These are phyloP conservation scores for Acanthiza pusilla DNA, from an alignment of 2,797 vertebrate species.

Conservation along the genomic window DNA sequence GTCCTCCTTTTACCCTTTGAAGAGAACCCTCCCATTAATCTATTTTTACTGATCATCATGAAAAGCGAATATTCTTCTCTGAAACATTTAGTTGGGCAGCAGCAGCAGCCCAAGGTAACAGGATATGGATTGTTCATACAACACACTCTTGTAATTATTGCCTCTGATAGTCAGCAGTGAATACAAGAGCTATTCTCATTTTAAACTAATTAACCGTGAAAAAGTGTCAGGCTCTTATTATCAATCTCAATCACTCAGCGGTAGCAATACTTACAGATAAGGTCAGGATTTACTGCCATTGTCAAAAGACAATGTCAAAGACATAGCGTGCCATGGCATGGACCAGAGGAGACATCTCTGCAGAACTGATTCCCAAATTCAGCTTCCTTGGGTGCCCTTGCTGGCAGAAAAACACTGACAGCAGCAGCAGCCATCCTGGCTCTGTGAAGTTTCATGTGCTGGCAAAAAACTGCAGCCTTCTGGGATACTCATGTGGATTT, in stretches of 20 bases:
- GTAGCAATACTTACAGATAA: neutral
- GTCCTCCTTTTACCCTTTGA: neutral
- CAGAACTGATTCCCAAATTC: neutral
- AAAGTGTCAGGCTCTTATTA: conserved; percentile 18
- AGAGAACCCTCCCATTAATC: neutral
- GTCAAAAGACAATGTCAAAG: neutral
- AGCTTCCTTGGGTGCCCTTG: neutral
- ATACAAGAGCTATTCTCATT: conserved; percentile 22
- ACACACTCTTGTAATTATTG: conserved; percentile 16
- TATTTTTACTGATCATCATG: neutral
- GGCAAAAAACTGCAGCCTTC: neutral
- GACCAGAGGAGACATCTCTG: neutral
- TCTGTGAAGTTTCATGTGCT: neutral
- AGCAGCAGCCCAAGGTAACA: neutral
- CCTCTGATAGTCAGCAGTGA: neutral
- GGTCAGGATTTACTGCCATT: conserved; percentile 6
- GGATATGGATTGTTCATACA: neutral
- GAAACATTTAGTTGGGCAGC: neutral
- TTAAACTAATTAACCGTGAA: conserved; percentile 33
- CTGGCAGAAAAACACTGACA: neutral
- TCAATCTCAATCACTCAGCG: conserved; percentile 24
- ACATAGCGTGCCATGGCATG: neutral
- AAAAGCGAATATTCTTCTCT: neutral
- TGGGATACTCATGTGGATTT: neutral
- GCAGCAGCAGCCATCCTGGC: neutral